Conservation (phyloP, 37 sponge, comb jelly and placozoan genomes). For the Hormiphora californensis region DNA sequence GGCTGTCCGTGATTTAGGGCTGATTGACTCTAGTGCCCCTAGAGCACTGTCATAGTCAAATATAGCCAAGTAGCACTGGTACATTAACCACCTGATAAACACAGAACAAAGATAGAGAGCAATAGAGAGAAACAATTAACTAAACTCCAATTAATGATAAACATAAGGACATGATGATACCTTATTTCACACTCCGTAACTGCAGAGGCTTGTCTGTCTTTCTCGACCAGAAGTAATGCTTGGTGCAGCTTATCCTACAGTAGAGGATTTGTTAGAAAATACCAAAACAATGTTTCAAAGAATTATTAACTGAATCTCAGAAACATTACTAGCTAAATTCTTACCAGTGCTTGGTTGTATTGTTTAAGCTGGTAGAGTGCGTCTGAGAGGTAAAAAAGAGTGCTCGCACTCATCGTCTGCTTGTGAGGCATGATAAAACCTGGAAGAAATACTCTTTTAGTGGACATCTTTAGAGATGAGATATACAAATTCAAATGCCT, state of each 20-base stretch:
- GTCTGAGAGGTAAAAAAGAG: background rate
- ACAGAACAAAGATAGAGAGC: background rate
- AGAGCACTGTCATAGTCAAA: constrained; percentile 39
- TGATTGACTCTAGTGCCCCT: background rate
- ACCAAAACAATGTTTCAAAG: no score
- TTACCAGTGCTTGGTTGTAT: constrained; percentile 11
- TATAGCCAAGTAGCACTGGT: constrained; percentile 15
- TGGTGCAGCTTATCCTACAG: constrained; percentile 52
- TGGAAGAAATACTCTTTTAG: constrained; percentile 2
- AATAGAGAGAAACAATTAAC: background rate
- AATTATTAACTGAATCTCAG: no score
- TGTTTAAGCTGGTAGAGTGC: constrained; percentile 35
- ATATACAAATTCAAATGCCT: no score
- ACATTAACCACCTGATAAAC: constrained; percentile 50
- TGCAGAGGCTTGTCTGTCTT: background rate
- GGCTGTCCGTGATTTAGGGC: constrained; percentile 3
- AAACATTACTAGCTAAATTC: no score
- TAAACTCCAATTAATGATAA: no score
- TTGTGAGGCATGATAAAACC: constrained; percentile 21
- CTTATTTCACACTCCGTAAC: constrained; percentile 49
- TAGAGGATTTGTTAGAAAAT: no score
- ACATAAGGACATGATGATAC: no score
- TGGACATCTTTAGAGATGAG: no score
- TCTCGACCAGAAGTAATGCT: constrained; percentile 18
- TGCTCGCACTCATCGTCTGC: background rate